phyloP scores from a whole-genome alignment of 2,888 invertebrate genomes.

The Camponotus fellah region DNA sequence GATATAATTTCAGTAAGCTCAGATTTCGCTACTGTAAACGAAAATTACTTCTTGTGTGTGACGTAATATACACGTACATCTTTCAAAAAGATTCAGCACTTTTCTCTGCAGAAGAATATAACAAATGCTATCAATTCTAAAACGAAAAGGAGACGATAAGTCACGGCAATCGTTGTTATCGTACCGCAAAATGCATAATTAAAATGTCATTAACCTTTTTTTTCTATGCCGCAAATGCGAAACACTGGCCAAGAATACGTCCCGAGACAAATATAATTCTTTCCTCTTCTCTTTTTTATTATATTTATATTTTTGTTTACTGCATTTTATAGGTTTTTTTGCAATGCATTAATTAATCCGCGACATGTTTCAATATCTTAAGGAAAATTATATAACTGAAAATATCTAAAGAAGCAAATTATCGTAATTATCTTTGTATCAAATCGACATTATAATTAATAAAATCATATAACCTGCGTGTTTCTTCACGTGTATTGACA shows the following conservation, averaged over 20 bases:
- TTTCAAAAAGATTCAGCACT: not conserved
- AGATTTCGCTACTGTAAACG: not conserved
- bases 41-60: not conserved
- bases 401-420: not conserved
- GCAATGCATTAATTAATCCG: not conserved
- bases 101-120: not conserved
- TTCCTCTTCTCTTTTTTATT: not conserved
- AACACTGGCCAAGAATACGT: not conserved
- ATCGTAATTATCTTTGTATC: not conserved
- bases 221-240: not conserved
- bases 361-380: not conserved
- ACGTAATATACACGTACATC: not conserved
- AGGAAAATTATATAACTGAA: not conserved
- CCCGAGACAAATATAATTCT: not conserved
- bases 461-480: too few relatives aligned
- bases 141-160: not conserved
- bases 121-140: not conserved
- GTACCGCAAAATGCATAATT: not conserved
- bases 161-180: not conserved
- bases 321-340: not conserved
- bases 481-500: too few relatives aligned
- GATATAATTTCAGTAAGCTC: not conserved
- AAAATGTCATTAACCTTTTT: conserved; percentile 2
- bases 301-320: too few relatives aligned
- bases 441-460: too few relatives aligned